These are phyloP conservation scores for Phallusia fumigata DNA, from an alignment of 23 tunicate species.

Conservation along the genomic window DNA sequence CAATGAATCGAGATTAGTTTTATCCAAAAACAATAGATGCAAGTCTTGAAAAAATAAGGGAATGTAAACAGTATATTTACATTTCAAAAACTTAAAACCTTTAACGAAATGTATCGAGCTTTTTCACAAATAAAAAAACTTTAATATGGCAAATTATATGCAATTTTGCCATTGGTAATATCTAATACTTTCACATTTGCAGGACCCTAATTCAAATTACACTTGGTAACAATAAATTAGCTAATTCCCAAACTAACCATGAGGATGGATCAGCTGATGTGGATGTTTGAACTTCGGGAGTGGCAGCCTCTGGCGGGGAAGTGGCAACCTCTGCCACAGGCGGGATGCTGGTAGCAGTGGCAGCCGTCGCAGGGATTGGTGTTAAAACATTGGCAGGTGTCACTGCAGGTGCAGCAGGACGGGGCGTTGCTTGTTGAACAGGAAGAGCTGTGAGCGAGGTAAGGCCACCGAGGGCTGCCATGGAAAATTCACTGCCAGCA, in stretches of 20 bases:
- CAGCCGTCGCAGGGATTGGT: slow-evolving; percentile 28
- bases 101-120: too few species aligned
- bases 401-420: slow-evolving; percentile 17
- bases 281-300: slow-evolving; percentile 1
- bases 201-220: too few species aligned
- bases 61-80: too few species aligned
- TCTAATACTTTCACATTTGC: too few species aligned
- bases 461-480: not conserved
- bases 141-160: too few species aligned
- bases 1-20: not conserved
- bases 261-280: slow-evolving; percentile 4
- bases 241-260: slow-evolving; percentile 39
- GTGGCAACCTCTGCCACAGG: slow-evolving; percentile 8
- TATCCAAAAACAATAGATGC: not conserved
- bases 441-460: not conserved
- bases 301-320: slow-evolving; percentile 8
- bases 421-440: slow-evolving; percentile 10
- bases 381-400: slow-evolving; percentile 30
- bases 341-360: slow-evolving; percentile 14
- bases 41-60: not conserved
- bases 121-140: too few species aligned
- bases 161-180: too few species aligned
- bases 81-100: too few species aligned
- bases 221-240: too few species aligned
- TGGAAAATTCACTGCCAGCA: not conserved